Conservation (phyloP, 2,888 invertebrate species). For the Nemurella pictetii region DNA sequence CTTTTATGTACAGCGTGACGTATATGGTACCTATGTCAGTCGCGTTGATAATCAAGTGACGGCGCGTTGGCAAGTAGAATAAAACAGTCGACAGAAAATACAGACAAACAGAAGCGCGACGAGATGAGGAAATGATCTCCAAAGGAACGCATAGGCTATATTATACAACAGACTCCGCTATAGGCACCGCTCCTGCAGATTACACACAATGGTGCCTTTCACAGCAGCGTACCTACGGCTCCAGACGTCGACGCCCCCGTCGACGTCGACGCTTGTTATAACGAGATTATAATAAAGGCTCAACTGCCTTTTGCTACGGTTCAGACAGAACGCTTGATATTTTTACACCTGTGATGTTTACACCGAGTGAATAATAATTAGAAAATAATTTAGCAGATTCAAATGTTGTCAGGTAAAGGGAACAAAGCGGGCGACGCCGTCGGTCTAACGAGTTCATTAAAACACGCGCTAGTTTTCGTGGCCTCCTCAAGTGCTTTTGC, state of each 20-base stretch:
- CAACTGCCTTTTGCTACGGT: not conserved
- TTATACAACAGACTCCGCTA: too few species aligned
- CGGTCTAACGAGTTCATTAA: not conserved
- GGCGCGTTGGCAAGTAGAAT: not conserved
- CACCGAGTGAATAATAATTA: constrained; percentile 9
- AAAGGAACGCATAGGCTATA: not conserved
- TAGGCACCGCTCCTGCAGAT: not conserved
- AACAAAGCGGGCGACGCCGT: not conserved
- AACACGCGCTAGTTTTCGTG: not conserved
- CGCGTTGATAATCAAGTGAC: not conserved
- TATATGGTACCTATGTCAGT: not conserved
- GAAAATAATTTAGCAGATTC: not conserved
- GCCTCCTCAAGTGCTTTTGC: not conserved
- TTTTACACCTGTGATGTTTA: not conserved
- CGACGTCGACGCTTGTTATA: not conserved
- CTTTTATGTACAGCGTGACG: not conserved
- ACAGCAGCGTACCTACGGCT: too few species aligned
- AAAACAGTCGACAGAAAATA: not conserved
- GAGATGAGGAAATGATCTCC: not conserved
- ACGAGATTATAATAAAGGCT: not conserved
- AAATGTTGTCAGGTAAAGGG: not conserved
- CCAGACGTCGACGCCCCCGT: not conserved
- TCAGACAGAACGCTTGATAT: not conserved
- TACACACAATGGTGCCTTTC: not conserved
- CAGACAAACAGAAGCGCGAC: not conserved